Conservation (phyloP, 2,797 vertebrate species). For the Micromesistius poutassou region DNA sequence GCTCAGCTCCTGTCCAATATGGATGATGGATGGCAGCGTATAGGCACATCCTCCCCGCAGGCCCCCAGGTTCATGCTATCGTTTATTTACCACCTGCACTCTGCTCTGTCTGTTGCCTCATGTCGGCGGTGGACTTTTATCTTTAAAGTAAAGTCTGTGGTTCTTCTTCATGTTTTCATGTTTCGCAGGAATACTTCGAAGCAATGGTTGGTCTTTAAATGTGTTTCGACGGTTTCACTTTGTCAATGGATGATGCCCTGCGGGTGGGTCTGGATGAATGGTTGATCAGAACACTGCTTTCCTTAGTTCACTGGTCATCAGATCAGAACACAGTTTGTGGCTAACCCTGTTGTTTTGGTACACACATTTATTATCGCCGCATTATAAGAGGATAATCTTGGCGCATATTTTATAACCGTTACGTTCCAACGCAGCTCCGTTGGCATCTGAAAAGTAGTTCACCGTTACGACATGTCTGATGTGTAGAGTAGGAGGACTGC, state of each 20-base stretch:
- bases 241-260: constrained; percentile 18
- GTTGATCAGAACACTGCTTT: not conserved
- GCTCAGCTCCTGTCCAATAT: constrained; percentile 40
- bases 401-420: no score
- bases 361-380: no score
- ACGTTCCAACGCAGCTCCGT: not conserved
- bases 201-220: not conserved
- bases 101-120: constrained; percentile 41
- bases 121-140: constrained; percentile 25
- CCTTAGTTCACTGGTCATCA: not conserved
- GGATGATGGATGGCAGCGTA: constrained; percentile 51
- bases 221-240: not conserved
- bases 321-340: not conserved
- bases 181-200: not conserved
- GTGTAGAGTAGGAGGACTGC: constrained; percentile 22
- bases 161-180: not conserved
- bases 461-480: constrained; percentile 20
- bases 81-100: constrained; percentile 67
- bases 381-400: no score
- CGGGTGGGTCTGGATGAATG: not conserved
- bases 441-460: not conserved
- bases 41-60: constrained; percentile 41
- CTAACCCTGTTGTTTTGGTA: no score
- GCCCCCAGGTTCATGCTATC: constrained; percentile 55
- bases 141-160: constrained; percentile 2